Conservation (phyloP, 37 sponge, comb jelly and placozoan species). For the Spongia lamella region DNA sequence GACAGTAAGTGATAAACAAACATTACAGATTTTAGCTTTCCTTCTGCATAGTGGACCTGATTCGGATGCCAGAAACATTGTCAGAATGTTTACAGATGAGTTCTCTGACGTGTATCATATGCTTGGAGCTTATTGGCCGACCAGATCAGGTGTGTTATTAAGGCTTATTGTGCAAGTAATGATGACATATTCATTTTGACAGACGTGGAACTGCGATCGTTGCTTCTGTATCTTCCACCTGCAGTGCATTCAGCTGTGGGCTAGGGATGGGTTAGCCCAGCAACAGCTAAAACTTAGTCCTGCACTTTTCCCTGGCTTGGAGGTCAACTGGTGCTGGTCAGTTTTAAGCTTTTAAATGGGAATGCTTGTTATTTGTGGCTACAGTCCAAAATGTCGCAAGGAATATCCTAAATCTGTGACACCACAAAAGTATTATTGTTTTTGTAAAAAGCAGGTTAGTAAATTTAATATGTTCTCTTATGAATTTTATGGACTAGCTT, state of each 20-base stretch:
- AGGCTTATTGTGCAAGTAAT: too few species aligned
- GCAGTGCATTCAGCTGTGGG: slow-evolving; percentile 96
- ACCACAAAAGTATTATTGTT: slow-evolving; percentile 76
- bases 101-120: too few species aligned
- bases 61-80: too few species aligned
- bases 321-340: slow-evolving; percentile 43
- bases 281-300: slow-evolving; percentile 33
- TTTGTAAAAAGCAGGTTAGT: slow-evolving; percentile 78
- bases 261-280: slow-evolving; percentile 60
- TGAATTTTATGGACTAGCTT: slow-evolving; percentile 23
- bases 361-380: too few species aligned
- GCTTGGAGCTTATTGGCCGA: too few species aligned
- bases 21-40: too few species aligned
- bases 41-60: too few species aligned
- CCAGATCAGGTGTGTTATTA: too few species aligned
- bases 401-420: slow-evolving; percentile 48
- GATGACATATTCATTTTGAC: background rate
- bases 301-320: slow-evolving; percentile 63
- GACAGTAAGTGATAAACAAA: too few species aligned
- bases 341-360: background rate
- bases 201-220: slow-evolving; percentile 81
- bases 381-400: slow-evolving; percentile 80
- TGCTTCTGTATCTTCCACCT: slow-evolving; percentile 88
- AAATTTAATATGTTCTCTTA: background rate
- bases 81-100: too few species aligned